These are phyloP conservation scores for Knipowitschia caucasica DNA, from an alignment of 2,797 vertebrate genomes.

Conservation along the genomic window DNA sequence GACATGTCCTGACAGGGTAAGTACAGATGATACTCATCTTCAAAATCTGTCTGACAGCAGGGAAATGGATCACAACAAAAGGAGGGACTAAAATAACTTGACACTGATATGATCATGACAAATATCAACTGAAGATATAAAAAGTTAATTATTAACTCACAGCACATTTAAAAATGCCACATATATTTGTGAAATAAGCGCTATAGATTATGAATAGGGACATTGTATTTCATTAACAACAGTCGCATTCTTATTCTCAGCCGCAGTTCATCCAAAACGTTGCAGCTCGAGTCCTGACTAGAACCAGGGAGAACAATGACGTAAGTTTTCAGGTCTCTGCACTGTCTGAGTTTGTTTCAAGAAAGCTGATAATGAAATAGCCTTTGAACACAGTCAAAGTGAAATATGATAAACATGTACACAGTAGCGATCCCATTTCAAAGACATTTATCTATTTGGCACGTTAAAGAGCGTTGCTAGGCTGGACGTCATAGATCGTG, in stretches of 20 bases:
- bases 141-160: not conserved
- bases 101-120: not conserved
- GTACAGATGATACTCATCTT: slow-evolving; percentile 1
- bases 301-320: too few species aligned
- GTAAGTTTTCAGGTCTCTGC: not conserved
- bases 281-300: too few species aligned
- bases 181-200: too few species aligned
- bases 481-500: slow-evolving; percentile 71
- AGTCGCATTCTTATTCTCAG: too few species aligned
- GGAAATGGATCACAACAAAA: not conserved
- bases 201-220: too few species aligned
- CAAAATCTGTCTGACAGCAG: not conserved
- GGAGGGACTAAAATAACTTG: not conserved
- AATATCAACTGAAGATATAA: not conserved
- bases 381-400: slow-evolving; percentile 34
- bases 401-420: slow-evolving; percentile 43
- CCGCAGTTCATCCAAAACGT: too few species aligned
- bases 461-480: slow-evolving; percentile 66
- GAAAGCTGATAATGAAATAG: slow-evolving; percentile 18
- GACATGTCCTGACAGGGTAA: not conserved
- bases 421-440: slow-evolving; percentile 56
- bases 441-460: slow-evolving; percentile 59
- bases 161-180: not conserved
- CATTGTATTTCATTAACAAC: too few species aligned
- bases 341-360: not conserved